Evolutionary conservation across 2,888 invertebrate species (phyloP), one percentile per base, ranked within the genome.

Genomic region (Eueremaeus valkanovi): DNA sequence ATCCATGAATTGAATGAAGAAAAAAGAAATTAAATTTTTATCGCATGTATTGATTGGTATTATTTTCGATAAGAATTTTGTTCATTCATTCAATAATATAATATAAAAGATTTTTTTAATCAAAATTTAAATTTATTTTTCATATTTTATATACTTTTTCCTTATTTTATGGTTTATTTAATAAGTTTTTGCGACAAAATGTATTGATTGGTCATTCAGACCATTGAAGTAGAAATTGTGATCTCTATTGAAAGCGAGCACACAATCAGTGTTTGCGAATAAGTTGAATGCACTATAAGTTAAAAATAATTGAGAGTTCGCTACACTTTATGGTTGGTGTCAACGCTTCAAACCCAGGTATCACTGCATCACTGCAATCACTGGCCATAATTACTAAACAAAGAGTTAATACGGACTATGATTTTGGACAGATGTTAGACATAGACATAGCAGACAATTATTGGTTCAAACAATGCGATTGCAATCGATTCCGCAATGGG

Each of bases 261-360:
- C 31, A 61, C 61, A 61, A 61, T 61, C 16, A 61, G 31, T 61
- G 2, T 61, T 61, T 24, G 3, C 21, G 55, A 55, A 8, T 31
- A 61, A 61, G 61, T 61, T 61, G 61, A 61, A 61, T 61, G 61
- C 16, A 31, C 61, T 61, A 3, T 61, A 31, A 61, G 61, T 61
- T 61, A 33, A 33, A n/a, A 33, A 61, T 61, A 33, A 33, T 31
- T 61, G 31, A 61, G 61, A 61, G 61, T 61, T 61, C 61, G 61
- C 61, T 61, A 61, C 61, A 61, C 61, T 61, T 61, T 29, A 16
- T 33, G 61, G 33, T 31, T 33, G 61, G 33, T 61, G 61, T 61
- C 61, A 61, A 61, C 33, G 61, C 55, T 55, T 55, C 49, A 11
- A 55, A 27, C 24, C 24, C 24, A 24, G 55, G 24, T 55, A 55